phyloP scores from a whole-genome alignment of 2,888 invertebrate species.

The Drosophila multiciliata region DNA sequence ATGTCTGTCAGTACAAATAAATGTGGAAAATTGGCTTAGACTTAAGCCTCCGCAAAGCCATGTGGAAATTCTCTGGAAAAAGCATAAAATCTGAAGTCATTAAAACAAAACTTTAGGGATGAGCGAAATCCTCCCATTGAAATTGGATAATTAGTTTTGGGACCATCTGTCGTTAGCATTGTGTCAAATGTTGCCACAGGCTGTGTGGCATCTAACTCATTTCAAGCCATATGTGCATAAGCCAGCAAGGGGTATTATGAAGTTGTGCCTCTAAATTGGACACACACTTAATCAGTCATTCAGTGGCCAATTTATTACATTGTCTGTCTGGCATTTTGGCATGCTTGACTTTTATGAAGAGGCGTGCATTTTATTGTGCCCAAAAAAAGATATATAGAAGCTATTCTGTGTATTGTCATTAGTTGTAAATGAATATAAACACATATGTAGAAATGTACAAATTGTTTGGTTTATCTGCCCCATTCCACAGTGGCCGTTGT shows the following conservation, averaged over 20 bases:
- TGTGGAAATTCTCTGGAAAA: background rate
- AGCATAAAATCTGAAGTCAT: background rate
- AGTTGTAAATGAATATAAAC: slow-evolving; percentile 21
- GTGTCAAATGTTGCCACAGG: slow-evolving; percentile 40
- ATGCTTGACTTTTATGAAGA: slow-evolving; percentile 58
- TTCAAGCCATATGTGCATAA: slow-evolving; percentile 35
- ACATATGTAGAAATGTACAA: slow-evolving; percentile 14
- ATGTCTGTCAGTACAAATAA: background rate
- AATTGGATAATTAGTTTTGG: background rate
- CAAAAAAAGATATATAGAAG: slow-evolving; percentile 16
- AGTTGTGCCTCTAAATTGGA: slow-evolving; percentile 1
- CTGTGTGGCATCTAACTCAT: slow-evolving; percentile 43
- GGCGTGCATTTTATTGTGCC: slow-evolving; percentile 35
- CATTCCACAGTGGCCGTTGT: slow-evolving; percentile 91
- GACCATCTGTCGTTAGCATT: slow-evolving; percentile 1
- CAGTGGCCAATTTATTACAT: slow-evolving; percentile 62
- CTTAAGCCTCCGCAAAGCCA: background rate
- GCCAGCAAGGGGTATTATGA: slow-evolving; percentile 8
- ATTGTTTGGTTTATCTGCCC: slow-evolving; percentile 29
- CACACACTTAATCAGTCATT: slow-evolving; percentile 67
- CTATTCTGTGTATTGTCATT: slow-evolving; percentile 2
- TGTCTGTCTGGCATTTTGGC: slow-evolving; percentile 51
- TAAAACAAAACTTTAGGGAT: background rate
- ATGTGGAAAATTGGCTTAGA: background rate
- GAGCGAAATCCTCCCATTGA: background rate